phyloP scores from a whole-genome alignment of 2,888 invertebrate species.

The Hipparchia semele region DNA sequence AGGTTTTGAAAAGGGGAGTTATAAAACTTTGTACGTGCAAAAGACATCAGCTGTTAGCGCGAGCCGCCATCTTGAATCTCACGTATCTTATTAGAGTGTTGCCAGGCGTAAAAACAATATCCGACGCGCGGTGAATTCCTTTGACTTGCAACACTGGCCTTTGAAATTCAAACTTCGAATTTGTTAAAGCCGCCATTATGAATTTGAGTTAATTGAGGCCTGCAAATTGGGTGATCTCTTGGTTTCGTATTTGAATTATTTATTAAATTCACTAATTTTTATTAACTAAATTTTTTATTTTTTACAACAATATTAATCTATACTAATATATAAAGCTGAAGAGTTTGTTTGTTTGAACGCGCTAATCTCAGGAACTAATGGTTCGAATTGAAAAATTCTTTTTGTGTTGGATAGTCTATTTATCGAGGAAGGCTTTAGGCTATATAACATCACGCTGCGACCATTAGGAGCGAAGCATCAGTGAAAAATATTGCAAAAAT shows the following conservation, averaged over 20 bases:
- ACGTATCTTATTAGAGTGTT: constrained; percentile 70
- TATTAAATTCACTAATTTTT: background rate
- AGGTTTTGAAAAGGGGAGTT: constrained; percentile 27
- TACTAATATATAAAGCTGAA: too few relatives aligned
- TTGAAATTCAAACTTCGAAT: constrained; percentile 35
- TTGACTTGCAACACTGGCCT: constrained; percentile 60
- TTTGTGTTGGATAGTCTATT: too few relatives aligned
- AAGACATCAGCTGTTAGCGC: constrained; percentile 27
- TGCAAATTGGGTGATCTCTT: constrained; percentile 16
- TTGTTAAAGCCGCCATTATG: constrained; percentile 20
- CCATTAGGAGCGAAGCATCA: too few relatives aligned
- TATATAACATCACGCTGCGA: too few relatives aligned
- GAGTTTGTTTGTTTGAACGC: too few relatives aligned
- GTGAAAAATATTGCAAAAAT: too few relatives aligned
- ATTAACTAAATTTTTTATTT: background rate
- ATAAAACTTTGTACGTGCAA: constrained; percentile 30
- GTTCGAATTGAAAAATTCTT: too few relatives aligned
- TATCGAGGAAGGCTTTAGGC: too few relatives aligned
- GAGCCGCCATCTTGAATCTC: constrained; percentile 36
- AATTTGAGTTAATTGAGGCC: constrained; percentile 23
- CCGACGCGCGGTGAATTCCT: constrained; percentile 69
- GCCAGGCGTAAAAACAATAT: constrained; percentile 77
- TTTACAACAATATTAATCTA: too few relatives aligned
- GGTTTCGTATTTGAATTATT: constrained; percentile 19
- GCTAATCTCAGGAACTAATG: too few relatives aligned